Base-by-base conservation (phyloP, 2,888 invertebrate genomes). In the Escarpia spicata region DNA sequence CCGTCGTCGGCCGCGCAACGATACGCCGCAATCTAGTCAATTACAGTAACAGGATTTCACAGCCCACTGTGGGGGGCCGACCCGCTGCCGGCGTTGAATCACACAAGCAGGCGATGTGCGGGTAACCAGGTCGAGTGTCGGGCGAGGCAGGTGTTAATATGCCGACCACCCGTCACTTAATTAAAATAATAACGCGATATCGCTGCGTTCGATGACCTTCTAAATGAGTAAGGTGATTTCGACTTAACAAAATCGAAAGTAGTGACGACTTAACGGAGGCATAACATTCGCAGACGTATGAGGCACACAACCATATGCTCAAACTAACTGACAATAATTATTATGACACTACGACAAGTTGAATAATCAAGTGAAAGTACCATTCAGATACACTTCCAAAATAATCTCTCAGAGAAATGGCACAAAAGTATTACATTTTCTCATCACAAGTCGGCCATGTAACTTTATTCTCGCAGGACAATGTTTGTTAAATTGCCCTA, bases 41-140 rank as follows among this genome's bases (percentile, higher is more conserved):
- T 75, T 75, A 75, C 75, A 75, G 75, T 75, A 75, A 75, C 75
- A 75, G 75, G 75, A 75, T 75, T 75, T 75, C 75, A 75, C n/a
- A 15, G 6, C 19, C 19, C 75, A 26, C 75, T 75, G 75, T 75
- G 75, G 75, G 75, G 26, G 75, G 75, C 75, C 75, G 26, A 75
- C 75, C 37, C 52, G 52, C 75, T 75, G 75, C 26, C 26, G 19
- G 19, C 26, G 75, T 75, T 75, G 75, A 26, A n/a, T 75, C 75
- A 75, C 75, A 75, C 19, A 19, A 26, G 26, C 75, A 26, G 75
- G 26, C n/a, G 75, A 75, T 26, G n/a, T 75, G n/a, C n/a, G 75
- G 2, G 75, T 75, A 52, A 9, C 75, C 75, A 19, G 75, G 75
- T 75, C 75, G 75, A 26, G 75, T 75, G 19, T 75, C 6, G 26